Conservation (phyloP, 1,140 invertebrate species). For the Macrotrachela quadricornifera region DNA sequence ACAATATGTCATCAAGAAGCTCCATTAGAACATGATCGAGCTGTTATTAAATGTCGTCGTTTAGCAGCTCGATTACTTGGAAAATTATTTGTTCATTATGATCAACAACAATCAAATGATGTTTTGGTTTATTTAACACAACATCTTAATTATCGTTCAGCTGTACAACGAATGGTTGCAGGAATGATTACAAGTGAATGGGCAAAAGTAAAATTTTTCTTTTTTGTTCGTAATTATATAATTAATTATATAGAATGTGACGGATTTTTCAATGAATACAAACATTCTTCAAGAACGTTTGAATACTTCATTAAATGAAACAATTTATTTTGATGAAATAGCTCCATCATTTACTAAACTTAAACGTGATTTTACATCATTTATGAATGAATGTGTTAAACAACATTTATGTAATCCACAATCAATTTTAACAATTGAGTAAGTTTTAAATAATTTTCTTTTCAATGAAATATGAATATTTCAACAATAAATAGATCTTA, state of each 20-base stretch:
- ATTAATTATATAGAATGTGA: too few relatives aligned
- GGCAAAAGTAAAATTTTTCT: slow-evolving; percentile 26
- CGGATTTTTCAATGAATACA: not conserved
- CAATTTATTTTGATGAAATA: slow-evolving; percentile 80
- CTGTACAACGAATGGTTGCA: slow-evolving; percentile 60
- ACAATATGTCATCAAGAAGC: slow-evolving; percentile 37
- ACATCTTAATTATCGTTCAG: slow-evolving; percentile 56
- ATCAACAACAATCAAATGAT: too few relatives aligned
- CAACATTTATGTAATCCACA: not conserved
- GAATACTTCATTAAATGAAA: slow-evolving; percentile 53
- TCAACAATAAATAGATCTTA: too few relatives aligned
- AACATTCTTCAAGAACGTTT: slow-evolving; percentile 24
- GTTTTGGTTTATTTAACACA: too few relatives aligned
- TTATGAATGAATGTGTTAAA: not conserved
- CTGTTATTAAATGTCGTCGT: slow-evolving; percentile 49
- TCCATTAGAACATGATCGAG: slow-evolving; percentile 38
- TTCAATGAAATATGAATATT: too few relatives aligned
- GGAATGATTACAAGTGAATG: slow-evolving; percentile 48
- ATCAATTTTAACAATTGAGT: not conserved
- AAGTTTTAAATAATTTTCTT: too few relatives aligned
- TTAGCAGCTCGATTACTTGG: slow-evolving; percentile 38
- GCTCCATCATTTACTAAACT: slow-evolving; percentile 54
- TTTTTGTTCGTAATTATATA: too few relatives aligned
- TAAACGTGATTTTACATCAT: slow-evolving; percentile 1
- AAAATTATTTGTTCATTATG: too few relatives aligned